Evolutionary conservation across 2,113 vertebrate species (phyloP).

Genomic region (Chamaetylas fuelleborni): DNA sequence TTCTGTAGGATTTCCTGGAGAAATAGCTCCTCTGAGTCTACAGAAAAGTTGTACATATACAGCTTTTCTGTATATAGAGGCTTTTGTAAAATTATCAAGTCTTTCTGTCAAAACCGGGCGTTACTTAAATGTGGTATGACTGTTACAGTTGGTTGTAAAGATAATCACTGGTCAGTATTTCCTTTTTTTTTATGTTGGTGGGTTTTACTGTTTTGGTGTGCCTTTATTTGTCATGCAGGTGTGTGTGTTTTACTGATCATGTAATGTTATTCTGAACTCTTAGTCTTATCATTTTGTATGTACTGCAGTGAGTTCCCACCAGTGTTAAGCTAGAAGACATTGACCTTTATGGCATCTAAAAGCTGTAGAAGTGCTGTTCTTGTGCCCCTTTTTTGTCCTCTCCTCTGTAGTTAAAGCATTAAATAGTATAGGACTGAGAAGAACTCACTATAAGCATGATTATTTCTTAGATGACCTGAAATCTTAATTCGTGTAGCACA

Average conservation of each 20-base stretch:
- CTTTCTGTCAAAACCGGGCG: not conserved
- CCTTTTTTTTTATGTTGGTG: not conserved
- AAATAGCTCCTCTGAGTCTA: not conserved
- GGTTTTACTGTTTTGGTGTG: not conserved
- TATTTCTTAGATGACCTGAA: not conserved
- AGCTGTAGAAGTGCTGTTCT: not conserved
- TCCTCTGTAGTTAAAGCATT: not conserved
- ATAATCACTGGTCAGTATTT: not conserved
- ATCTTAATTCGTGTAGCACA: not conserved
- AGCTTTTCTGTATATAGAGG: not conserved
- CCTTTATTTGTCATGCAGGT: not conserved
- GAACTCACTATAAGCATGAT: accelerated
- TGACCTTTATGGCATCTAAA: not conserved
- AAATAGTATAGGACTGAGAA: not conserved
- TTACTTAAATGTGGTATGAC: not conserved
- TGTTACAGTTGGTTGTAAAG: not conserved
- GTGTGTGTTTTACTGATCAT: not conserved
- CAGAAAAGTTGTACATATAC: accelerated
- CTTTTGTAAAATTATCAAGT: not conserved
- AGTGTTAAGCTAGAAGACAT: not conserved
- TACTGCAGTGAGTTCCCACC: not conserved
- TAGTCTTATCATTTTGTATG: not conserved
- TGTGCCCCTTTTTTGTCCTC: not conserved
- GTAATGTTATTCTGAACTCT: not conserved
- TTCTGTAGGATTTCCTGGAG: not conserved